Evolutionary conservation across 2,113 vertebrate species (phyloP).

Genomic region (Morone chrysops): DNA sequence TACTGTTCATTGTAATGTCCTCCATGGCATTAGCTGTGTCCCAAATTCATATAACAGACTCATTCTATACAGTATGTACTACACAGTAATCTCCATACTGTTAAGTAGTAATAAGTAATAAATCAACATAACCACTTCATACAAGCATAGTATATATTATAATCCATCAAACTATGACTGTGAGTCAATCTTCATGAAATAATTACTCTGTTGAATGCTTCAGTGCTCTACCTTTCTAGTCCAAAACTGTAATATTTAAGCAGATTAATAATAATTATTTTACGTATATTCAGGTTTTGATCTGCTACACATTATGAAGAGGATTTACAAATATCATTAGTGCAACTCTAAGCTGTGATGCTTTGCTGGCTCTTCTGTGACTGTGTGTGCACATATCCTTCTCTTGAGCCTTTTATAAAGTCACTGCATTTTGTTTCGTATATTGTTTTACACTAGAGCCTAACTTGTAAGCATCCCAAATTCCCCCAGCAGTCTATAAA

Average conservation of each 20-base stretch:
- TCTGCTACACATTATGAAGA: background rate
- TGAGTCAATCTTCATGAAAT: background rate
- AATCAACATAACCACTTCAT: too few relatives aligned
- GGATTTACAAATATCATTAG: slow-evolving; percentile 19
- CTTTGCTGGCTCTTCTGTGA: background rate
- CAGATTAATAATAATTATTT: background rate
- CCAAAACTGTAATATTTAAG: background rate
- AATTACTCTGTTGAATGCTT: background rate
- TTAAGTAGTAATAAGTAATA: background rate
- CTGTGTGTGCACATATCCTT: background rate
- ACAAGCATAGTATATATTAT: background rate
- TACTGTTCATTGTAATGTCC: too few relatives aligned
- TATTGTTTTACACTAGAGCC: background rate
- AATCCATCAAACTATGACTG: background rate
- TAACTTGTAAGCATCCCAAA: background rate
- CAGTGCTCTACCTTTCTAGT: background rate
- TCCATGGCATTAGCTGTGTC: too few relatives aligned
- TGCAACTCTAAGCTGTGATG: background rate
- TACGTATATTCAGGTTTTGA: background rate
- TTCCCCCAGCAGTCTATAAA: background rate
- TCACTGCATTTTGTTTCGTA: background rate
- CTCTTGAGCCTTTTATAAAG: slow-evolving; percentile 9
- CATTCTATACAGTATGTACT: too few relatives aligned
- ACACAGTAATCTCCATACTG: too few relatives aligned
- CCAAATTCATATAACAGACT: too few relatives aligned